Conservation (phyloP, 1,140 invertebrate species). For the Drosophila biarmipes region DNA sequence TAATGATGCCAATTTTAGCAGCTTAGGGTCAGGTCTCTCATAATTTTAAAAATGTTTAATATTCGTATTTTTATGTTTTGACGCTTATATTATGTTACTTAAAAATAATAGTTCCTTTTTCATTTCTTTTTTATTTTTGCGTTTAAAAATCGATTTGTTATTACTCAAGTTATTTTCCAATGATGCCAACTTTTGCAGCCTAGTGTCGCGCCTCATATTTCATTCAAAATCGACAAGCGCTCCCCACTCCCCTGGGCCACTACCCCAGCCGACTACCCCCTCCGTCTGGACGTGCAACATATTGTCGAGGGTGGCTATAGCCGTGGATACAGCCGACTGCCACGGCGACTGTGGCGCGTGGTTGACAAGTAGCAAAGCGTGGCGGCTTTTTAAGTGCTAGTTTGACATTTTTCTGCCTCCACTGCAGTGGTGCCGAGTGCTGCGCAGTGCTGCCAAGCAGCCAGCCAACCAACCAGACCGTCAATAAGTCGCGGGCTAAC, state of each 20-base stretch:
- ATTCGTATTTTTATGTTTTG: no score
- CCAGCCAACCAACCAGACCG: conserved; percentile 76
- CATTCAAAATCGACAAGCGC: conserved; percentile 25
- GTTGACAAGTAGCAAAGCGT: conserved; percentile 81
- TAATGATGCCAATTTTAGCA: no score
- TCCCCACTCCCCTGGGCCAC: conserved; percentile 18
- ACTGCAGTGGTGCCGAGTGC: conserved; percentile 26
- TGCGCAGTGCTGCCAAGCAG: conserved; percentile 37
- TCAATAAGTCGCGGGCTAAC: conserved; percentile 80
- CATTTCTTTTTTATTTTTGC: no score
- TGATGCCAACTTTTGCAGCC: conserved; percentile 5
- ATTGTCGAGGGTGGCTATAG: conserved; percentile 68
- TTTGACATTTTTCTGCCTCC: conserved; percentile 73
- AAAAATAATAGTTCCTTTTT: no score
- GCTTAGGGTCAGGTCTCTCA: no score
- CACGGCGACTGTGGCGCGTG: conserved; percentile 60
- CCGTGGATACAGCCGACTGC: conserved; percentile 1
- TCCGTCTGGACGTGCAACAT: conserved; percentile 67
- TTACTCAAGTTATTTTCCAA: no score
- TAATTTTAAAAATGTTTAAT: no score
- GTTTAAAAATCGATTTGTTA: no score
- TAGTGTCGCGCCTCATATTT: conserved; percentile 49
- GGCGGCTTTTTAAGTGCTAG: conserved; percentile 80
- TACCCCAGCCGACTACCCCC: conserved; percentile 2
- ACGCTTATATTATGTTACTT: no score